Conservation (phyloP, 2,888 invertebrate genomes). For the Acanthopleura granulata region DNA sequence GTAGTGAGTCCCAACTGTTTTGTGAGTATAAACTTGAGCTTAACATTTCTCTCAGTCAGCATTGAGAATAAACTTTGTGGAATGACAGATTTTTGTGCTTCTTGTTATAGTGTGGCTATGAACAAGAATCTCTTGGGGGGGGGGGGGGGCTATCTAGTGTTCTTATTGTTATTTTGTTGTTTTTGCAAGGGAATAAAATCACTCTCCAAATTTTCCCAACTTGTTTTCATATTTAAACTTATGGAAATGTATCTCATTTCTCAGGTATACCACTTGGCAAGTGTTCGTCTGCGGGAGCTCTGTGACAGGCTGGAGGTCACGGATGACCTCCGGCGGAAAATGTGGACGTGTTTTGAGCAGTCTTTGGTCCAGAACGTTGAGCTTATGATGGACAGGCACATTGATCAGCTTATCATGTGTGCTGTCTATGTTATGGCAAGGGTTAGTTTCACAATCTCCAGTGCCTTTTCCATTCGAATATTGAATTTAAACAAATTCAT, state of each 20-base stretch:
- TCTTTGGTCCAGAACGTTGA: conserved; percentile 86
- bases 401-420: conserved; percentile 99
- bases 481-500: too few relatives aligned
- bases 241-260: conserved; percentile 35
- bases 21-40: too few relatives aligned
- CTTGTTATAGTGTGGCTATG: too few relatives aligned
- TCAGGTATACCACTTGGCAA: conserved; percentile 93
- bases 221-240: neutral
- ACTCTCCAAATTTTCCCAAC: neutral
- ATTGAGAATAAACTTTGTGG: too few relatives aligned
- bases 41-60: too few relatives aligned
- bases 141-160: too few relatives aligned
- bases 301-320: conserved; percentile 84
- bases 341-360: conserved; percentile 98
- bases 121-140: too few relatives aligned
- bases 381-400: conserved; percentile 91
- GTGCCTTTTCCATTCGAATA: too few relatives aligned
- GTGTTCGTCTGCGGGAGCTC: conserved; percentile 90
- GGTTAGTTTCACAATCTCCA: conserved; percentile 74
- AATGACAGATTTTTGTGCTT: too few relatives aligned
- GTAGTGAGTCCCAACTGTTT: too few relatives aligned
- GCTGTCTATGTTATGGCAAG: conserved; percentile 95
- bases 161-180: neutral
- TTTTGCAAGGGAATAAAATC: neutral
- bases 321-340: conserved; percentile 78